phyloP scores from a whole-genome alignment of 2,113 vertebrate genomes.

The Chionis minor region DNA sequence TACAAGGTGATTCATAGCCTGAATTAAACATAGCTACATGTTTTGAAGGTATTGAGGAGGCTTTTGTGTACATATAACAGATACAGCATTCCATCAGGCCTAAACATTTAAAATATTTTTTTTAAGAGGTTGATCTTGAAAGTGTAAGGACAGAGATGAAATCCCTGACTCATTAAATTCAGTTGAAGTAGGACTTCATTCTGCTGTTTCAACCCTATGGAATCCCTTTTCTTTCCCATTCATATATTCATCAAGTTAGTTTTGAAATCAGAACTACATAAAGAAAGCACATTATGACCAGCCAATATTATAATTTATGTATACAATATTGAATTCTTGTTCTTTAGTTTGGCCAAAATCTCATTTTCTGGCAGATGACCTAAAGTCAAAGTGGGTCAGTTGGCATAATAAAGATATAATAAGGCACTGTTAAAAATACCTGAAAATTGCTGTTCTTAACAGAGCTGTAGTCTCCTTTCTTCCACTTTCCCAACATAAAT shows the following conservation, averaged over 20 bases:
- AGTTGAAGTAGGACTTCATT: neutral
- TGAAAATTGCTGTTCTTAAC: neutral
- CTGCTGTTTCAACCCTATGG: neutral
- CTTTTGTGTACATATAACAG: neutral
- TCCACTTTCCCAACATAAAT: slow-evolving; percentile 21
- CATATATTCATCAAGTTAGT: neutral
- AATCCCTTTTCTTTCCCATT: neutral
- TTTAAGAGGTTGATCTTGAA: neutral
- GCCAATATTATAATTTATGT: neutral
- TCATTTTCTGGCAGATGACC: slow-evolving; percentile 13
- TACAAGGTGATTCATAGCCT: neutral
- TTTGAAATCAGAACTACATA: neutral
- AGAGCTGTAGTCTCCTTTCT: neutral
- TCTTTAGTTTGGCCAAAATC: neutral
- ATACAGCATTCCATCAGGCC: neutral
- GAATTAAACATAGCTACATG: neutral
- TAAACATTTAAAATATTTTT: neutral
- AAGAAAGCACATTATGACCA: neutral
- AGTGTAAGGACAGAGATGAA: neutral
- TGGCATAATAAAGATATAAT: slow-evolving; percentile 45
- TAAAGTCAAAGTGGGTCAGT: slow-evolving; percentile 11
- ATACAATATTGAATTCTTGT: neutral
- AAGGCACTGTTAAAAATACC: neutral
- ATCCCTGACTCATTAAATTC: neutral
- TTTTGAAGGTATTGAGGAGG: neutral